Evolutionary conservation across 2,797 vertebrate species (phyloP), one percentile per base, ranked within the genome.

Genomic region (Phyllotis vaccarum): DNA sequence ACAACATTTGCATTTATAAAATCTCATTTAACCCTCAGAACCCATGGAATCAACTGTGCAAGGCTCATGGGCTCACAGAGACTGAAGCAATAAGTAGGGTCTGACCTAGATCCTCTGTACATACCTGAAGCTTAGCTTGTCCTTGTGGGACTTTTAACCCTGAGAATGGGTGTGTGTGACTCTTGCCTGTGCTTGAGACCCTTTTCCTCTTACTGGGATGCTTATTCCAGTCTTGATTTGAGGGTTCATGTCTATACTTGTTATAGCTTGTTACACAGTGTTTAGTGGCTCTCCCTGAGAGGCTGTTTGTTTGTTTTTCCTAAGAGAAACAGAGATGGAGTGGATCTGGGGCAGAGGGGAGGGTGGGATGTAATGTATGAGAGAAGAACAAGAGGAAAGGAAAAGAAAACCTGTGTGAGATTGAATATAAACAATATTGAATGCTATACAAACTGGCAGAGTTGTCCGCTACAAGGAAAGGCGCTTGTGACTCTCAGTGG

Each of bases 1-100:
- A 91, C 62, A 12, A 68, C 43, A 93, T 72, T 37, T 43, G 79
- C 70, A n/a, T 93, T 72, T 87, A 37, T 89, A 91, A 34, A 34
- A 89, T 86, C 58, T 92, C 70, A 87, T 64, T 89, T 83, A 76
- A 87, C 70, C n/a, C 11, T 66, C 24, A 37, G 62, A 85, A 52
- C 2, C 64, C 66, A 68, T 34, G n/a, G 34, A 37, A n/a, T n/a
- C 66, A 68, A n/a, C 66, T n/a, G 17, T 21, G 66, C n/a, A 68
- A 68, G 66, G 66, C 66, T 68, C 34, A n/a, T 34, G 34, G 66
- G 34, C 66, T n/a, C 66, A n/a, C 34, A 68, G 17, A 37, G 66
- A 68, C 3, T 68, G 34, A n/a, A 68, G 34, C 66, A n/a, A 68
- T 16, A n/a, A 37, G n/a, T 8, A 21, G 34, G 66, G 34, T 68